Evolutionary conservation across 2,888 invertebrate species (phyloP).

Genomic region (Tiphia femorata): DNA sequence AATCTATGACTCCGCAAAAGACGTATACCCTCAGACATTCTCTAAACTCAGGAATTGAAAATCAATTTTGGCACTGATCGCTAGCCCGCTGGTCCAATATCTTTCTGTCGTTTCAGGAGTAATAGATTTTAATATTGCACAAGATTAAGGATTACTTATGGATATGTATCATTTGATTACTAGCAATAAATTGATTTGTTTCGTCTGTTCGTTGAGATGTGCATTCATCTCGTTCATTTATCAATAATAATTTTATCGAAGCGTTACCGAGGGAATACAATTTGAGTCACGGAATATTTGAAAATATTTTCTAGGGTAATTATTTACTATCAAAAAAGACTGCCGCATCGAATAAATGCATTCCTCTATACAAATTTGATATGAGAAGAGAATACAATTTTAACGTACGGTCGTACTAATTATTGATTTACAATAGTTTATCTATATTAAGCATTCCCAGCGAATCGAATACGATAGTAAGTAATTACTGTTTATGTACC

Average conservation of each 20-base stretch:
- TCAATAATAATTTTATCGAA: no score
- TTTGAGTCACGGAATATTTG: no score
- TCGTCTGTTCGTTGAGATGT: slow-evolving; percentile 13
- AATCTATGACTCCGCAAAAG: slow-evolving; percentile 32
- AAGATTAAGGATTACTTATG: slow-evolving; percentile 29
- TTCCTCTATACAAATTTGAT: no score
- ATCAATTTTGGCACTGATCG: slow-evolving; percentile 38
- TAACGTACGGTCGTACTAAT: no score
- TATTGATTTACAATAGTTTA: no score
- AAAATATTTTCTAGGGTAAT: slow-evolving; percentile 49
- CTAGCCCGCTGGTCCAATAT: slow-evolving; percentile 16
- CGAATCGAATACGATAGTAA: no score
- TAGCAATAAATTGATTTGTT: slow-evolving; percentile 40
- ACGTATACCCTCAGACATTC: slow-evolving; percentile 16
- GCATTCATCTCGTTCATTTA: no score
- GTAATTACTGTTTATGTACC: slow-evolving; percentile 45
- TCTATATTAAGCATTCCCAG: no score
- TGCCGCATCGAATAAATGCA: no score
- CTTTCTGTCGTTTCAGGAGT: slow-evolving; percentile 26
- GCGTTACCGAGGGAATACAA: no score
- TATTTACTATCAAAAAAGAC: slow-evolving; percentile 45
- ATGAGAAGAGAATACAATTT: no score
- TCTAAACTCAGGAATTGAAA: slow-evolving; percentile 46
- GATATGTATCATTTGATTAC: slow-evolving; percentile 35
- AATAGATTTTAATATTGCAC: slow-evolving; percentile 24